Evolutionary conservation across 2,113 vertebrate genomes (phyloP), one percentile per base, ranked within the genome.

Genomic region (Cyanoderma ruficeps): DNA sequence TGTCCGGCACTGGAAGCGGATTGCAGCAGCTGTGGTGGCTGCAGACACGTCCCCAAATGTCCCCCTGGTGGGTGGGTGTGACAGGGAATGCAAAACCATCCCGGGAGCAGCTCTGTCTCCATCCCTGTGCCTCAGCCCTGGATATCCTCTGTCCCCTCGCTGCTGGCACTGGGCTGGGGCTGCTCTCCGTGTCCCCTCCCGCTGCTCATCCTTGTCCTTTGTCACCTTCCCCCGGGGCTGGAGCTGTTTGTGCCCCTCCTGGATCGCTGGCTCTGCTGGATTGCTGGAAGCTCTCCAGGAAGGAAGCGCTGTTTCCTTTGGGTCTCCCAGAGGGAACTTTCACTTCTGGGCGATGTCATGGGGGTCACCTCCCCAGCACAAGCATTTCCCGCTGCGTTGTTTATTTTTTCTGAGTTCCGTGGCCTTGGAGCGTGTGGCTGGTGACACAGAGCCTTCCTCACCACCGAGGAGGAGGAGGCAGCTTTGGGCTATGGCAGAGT

Each of bases 51-150:
- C 70, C 83, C 89, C 57, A 15, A 0, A 8, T 16, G 41, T 87
- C 27, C 55, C 78, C 41, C 4, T 4, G 35, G 31, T 1, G 20
- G 11, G 14, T 77, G 93, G 64, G 59, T 28, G 83, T 39, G 72
- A 56, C 67, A 3, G 18, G 44, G 27, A 76, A 20, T 10, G 39
- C 53, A n/a, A 4, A 82, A 24, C 52, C 64, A 8, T 10, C 55
- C 71, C 5, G 21, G 11, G 53, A 18, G 28, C 3, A 1, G 5
- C 30, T 61, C 57, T 27, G 24, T 42, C 46, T 52, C 2, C 0
- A 44, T 25, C 75, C 15, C 59, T 18, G 28, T 1, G 11, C 20
- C 77, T 59, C 9, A 0, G 28, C 30, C 56, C 44, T 33, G 42
- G 9, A 2, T 52, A 0, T 25, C 83, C 37, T 30, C 33, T 49